Evolutionary conservation across 2,797 vertebrate genomes (phyloP).

Genomic region (Lacerta agilis): DNA sequence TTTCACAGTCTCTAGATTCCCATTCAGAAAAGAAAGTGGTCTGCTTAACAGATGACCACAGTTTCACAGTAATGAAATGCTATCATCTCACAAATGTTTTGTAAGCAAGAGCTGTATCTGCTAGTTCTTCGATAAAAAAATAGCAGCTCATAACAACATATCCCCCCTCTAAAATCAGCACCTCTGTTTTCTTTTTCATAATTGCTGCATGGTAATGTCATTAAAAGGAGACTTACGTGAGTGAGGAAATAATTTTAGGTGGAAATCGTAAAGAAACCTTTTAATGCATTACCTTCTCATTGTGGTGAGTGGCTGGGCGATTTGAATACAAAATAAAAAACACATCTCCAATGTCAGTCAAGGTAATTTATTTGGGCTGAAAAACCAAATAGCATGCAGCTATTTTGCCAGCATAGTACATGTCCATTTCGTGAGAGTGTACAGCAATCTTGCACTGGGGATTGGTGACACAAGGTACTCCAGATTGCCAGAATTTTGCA

Average conservation of each 20-base stretch:
- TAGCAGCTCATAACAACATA: neutral
- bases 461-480: neutral
- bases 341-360: neutral
- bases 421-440: neutral
- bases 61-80: neutral
- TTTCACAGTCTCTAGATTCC: neutral
- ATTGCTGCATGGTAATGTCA: conserved; percentile 30
- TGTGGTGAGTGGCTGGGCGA: neutral
- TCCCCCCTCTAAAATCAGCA: conserved; percentile 26
- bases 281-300: neutral
- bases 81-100: neutral
- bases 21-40: neutral
- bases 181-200: conserved; percentile 37
- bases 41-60: neutral
- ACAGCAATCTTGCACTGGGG: neutral
- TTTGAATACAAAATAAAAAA: neutral
- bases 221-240: conserved; percentile 27
- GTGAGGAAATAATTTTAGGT: neutral
- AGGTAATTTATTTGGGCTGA: neutral
- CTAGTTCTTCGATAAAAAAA: conserved; percentile 3
- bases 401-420: neutral
- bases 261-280: neutral
- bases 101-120: neutral
- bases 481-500: neutral
- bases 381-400: neutral